phyloP scores from a whole-genome alignment of 2,888 invertebrate species.

The Ennomos erosarius region DNA sequence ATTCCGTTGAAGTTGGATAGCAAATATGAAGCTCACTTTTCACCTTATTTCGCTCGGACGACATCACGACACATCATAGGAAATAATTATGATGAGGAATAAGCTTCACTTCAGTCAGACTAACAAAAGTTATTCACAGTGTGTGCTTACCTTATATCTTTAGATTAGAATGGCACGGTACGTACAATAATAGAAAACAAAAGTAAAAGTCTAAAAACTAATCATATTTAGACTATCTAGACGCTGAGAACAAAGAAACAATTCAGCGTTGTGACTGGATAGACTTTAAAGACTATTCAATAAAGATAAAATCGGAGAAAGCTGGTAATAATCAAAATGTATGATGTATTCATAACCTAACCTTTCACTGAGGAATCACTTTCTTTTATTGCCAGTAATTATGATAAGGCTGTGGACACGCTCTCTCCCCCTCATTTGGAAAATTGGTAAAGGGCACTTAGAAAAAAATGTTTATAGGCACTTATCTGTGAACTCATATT shows the following conservation, averaged over 20 bases:
- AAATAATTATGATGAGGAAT: no score
- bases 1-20: no score
- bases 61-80: no score
- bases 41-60: no score
- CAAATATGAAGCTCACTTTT: no score
- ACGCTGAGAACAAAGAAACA: constrained; percentile 6
- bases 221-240: no score
- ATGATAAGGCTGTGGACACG: constrained; percentile 41
- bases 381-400: constrained; percentile 41
- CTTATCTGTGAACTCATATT: no score
- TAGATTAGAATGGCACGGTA: no score
- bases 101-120: no score
- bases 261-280: background rate
- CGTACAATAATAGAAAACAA: background rate
- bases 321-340: constrained; percentile 24
- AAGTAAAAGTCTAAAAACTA: no score
- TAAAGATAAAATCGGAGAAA: constrained; percentile 36
- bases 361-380: constrained; percentile 28
- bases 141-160: no score
- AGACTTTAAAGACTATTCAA: constrained; percentile 15
- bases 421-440: constrained; percentile 37
- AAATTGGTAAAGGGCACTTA: constrained; percentile 12
- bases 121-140: no score
- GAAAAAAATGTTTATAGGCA: background rate
- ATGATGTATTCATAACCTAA: constrained; percentile 24